Evolutionary conservation across 64 coral and sea anemone genomes (phyloP), one percentile per base, ranked within the genome.

Genomic region (Montipora foliosa): DNA sequence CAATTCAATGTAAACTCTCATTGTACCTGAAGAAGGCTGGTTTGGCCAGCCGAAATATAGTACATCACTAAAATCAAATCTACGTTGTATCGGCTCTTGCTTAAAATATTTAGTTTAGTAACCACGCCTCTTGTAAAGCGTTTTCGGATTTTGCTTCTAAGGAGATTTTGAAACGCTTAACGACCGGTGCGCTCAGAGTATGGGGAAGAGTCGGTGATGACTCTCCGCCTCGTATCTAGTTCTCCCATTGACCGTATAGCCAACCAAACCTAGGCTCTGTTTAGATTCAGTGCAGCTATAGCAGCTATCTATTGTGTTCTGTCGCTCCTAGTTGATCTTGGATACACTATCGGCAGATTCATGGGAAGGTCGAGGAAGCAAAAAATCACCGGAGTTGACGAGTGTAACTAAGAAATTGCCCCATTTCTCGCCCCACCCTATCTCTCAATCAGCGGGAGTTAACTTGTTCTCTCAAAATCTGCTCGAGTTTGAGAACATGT

Each of bases 391-490:
- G 10, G 13, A 70, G 67, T 19, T 70, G 67, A 70, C 67, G 10
- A 70, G 16, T 5, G 67, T 14, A 19, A 22, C 67, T 5, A 70
- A 70, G n/a, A 14, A 70, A 7, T 10, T 55, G 3, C 62, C 69
- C 5, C 80, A 92, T 66, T 83, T 92, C 76, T 55, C 79, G 21
- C 89, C 89, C 49, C 52, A 51, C 16, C 46, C n/a, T 22, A 50
- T 8, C 45, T 19, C 90, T 29, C 6, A 47, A 2, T 74, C 67
- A 29, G 9, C 10, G 5, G 80, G 90, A 1, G 90, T 92, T 6
- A 92, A 92, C 50, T 47, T 83, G 9, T 92, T 92, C 45, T 46
- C 37, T 0, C 81, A 92, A 47, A 81, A 84, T 60, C 80, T 92
- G 45, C 67, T 60, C 47, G 52, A 88, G 22, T 25, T 25, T 25